phyloP scores from a whole-genome alignment of 2,113 vertebrate species.

The Malaclemys terrapin region DNA sequence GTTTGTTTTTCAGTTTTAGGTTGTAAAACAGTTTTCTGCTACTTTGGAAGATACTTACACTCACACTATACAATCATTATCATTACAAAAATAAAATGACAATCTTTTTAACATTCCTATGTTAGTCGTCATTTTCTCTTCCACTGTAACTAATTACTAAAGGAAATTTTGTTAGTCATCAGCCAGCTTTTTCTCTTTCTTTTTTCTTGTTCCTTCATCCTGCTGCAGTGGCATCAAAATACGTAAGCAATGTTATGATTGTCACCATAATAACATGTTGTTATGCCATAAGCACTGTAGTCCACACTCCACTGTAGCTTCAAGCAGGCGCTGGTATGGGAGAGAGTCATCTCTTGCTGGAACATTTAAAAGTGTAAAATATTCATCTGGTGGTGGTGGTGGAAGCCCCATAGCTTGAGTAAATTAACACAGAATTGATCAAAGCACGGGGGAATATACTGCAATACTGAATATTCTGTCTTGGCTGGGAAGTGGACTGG shows the following conservation, averaged over 20 bases:
- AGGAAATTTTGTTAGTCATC: not conserved
- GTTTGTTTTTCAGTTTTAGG: constrained; percentile 21
- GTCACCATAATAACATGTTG: not conserved
- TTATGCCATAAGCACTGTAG: not conserved
- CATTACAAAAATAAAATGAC: not conserved
- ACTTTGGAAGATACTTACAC: not conserved
- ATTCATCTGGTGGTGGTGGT: not conserved
- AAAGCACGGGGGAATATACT: not conserved
- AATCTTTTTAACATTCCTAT: not conserved
- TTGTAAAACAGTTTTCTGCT: constrained; percentile 6
- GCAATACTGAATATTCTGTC: not conserved
- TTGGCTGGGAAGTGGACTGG: not conserved
- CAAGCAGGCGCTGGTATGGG: not conserved
- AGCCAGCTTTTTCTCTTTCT: not conserved
- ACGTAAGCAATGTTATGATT: not conserved
- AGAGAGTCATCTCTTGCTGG: not conserved
- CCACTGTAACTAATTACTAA: not conserved
- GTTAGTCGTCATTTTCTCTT: not conserved
- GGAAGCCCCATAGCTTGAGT: not conserved
- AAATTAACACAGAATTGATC: accelerated
- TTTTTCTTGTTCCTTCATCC: not conserved
- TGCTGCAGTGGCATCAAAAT: not conserved
- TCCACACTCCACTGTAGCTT: not conserved
- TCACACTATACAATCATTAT: not conserved
- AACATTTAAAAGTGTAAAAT: not conserved